A percentile compares a stretch with the other conserved stretches of the same genome.
phyloP scores from a whole-genome alignment of 1,140 invertebrate genomes.

The Drosophila kohkoa region DNA sequence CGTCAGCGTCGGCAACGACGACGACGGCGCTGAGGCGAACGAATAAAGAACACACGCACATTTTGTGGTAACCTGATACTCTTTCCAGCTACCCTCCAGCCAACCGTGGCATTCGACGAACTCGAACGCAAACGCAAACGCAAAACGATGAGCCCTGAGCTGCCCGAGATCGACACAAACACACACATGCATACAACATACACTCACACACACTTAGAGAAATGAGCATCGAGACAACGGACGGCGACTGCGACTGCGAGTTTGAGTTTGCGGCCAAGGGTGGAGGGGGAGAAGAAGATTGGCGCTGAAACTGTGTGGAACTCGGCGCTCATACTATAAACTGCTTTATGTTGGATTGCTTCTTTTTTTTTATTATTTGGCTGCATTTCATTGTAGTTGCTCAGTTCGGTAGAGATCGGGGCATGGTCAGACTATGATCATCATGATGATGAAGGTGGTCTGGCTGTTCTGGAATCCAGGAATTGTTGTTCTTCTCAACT shows the following conservation, averaged over 20 bases:
- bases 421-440: constrained; percentile 9
- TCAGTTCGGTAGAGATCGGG: constrained; percentile 5
- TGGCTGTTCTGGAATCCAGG: neutral
- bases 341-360: constrained; percentile 21
- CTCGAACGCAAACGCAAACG: constrained; percentile 42
- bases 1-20: constrained; percentile 13
- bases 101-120: constrained; percentile 83
- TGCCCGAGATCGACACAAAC: constrained; percentile 39
- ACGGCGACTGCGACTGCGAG: constrained; percentile 4
- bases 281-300: constrained; percentile 4
- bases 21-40: constrained; percentile 59
- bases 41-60: constrained; percentile 82
- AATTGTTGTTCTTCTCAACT: constrained; percentile 15
- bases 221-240: constrained; percentile 35
- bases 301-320: constrained; percentile 57
- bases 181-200: constrained; percentile 10
- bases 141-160: constrained; percentile 68
- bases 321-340: constrained; percentile 27
- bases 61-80: constrained; percentile 81
- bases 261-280: neutral
- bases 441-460: constrained; percentile 20
- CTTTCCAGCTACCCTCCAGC: constrained; percentile 82
- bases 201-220: constrained; percentile 25
- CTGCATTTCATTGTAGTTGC: constrained; percentile 15
- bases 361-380: constrained; percentile 9